These are phyloP conservation scores for Tortrix viridana DNA, from an alignment of 2,888 invertebrate species.

Conservation along the genomic window DNA sequence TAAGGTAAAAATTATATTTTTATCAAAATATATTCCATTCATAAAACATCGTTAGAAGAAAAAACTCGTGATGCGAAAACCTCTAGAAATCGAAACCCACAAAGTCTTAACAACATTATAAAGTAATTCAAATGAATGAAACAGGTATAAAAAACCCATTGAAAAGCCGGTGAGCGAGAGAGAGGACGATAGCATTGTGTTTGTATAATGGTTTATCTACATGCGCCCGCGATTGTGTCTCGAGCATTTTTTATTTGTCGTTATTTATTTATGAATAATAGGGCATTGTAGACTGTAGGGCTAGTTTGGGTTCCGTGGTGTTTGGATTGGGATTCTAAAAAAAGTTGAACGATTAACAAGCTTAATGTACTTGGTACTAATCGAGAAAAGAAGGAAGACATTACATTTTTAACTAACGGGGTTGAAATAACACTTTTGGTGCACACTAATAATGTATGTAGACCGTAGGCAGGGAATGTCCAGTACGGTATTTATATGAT, in stretches of 20 bases:
- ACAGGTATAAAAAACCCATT: conserved; percentile 55
- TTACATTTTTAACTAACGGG: too few species aligned
- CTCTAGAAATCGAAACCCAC: conserved; percentile 43
- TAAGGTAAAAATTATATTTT: too few species aligned
- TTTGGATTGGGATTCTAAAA: conserved; percentile 11
- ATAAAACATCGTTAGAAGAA: conserved; percentile 6
- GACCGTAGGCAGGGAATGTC: too few species aligned
- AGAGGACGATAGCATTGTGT: conserved; percentile 70
- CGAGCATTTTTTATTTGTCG: conserved; percentile 62
- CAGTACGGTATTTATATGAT: too few species aligned
- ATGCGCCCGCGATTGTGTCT: conserved; percentile 75
- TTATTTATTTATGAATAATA: conserved; percentile 76
- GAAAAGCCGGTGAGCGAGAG: conserved; percentile 50
- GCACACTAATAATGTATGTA: too few species aligned
- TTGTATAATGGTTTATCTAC: conserved; percentile 78
- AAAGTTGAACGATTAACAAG: not conserved
- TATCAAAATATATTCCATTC: not conserved
- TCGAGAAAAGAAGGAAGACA: too few species aligned
- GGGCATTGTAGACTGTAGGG: conserved; percentile 35
- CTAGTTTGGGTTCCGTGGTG: conserved; percentile 29
- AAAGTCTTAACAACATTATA: conserved; percentile 57
- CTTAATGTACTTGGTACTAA: too few species aligned
- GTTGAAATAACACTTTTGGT: too few species aligned
- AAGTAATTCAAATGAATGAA: conserved; percentile 63
- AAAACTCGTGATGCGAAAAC: conserved; percentile 34